Evolutionary conservation across 1,140 invertebrate species (phyloP), one percentile per base, ranked within the genome.

Genomic region (Drosophila bifasciata): DNA sequence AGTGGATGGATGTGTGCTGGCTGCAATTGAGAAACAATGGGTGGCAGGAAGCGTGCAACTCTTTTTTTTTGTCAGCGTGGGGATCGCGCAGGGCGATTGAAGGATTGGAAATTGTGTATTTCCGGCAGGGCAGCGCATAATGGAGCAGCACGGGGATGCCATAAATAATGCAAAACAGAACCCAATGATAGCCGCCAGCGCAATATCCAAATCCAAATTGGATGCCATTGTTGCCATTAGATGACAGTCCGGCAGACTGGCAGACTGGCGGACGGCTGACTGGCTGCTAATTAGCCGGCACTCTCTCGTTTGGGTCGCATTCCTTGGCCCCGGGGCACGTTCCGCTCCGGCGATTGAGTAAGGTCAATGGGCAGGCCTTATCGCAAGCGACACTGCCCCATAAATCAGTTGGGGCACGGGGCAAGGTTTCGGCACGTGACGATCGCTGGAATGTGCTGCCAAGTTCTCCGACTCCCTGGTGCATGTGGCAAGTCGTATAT

Each of bases 81-180:
- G 25, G 39, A 36, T 25, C 40, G 36, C 19, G 23, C 36, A 41
- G 23, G 21, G 60, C 62, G 67, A 51, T 76, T 86, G 76, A 80
- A 80, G 80, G 77, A 86, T 79, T 85, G 67, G 49, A 57, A 64
- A 85, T 52, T 76, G 52, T 63, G 76, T 66, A 48, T 63, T 80
- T 79, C 81, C 81, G 57, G 72, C 69, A 73, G 23, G 43, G 62
- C 25, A 64, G 72, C 63, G 77, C 80, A 80, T 85, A 85, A 85
- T 86, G 80, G 66, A 80, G 59, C 77, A 80, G 32, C 25, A 32
- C 39, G 59, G 63, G 59, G 66, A 70, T 61, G 60, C 67, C 67
- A 85, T 86, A 85, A 85, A 85, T 86, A 85, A 85, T 85, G 76
- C 72, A 75, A 75, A 68, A 39, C 23, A 21, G 4, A 21, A 21